Percentiles rank a stretch among this genome's conserved stretches.
Evolutionary conservation across 1,140 invertebrate species (phyloP).

Genomic region (Archivesica marissinica): DNA sequence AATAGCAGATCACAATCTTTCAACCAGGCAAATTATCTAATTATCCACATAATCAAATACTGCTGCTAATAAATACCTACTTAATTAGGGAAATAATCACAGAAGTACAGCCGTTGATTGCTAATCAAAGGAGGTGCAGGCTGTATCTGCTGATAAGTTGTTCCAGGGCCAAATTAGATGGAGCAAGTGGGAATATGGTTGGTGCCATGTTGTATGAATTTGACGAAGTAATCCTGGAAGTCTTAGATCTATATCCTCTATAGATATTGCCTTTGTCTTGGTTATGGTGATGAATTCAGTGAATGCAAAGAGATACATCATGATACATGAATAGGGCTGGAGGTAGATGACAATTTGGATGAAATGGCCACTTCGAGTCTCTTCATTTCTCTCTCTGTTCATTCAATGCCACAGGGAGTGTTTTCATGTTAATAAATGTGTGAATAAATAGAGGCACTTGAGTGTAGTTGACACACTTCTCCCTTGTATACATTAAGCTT

Average conservation of each 20-base stretch:
- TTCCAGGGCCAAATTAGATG: not conserved
- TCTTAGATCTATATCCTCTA: conserved; percentile 6
- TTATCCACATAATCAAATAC: conserved; percentile 35
- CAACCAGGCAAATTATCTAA: conserved; percentile 29
- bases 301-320: no score
- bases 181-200: not conserved
- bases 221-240: not conserved
- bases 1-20: not conserved
- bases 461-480: no score
- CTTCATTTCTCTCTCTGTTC: no score
- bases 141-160: not conserved
- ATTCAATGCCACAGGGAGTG: no score
- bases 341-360: no score
- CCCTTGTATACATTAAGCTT: no score
- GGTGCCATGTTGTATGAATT: conserved; percentile 20
- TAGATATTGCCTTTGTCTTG: not conserved
- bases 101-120: conserved; percentile 13
- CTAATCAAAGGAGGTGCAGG: conserved; percentile 11
- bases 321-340: no score
- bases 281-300: not conserved
- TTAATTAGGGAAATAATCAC: conserved; percentile 6
- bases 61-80: conserved; percentile 25
- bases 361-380: no score
- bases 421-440: no score
- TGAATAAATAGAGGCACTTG: no score